These are phyloP conservation scores for Lycophotia porphyrea DNA, from an alignment of 2,888 invertebrate species.

Conservation along the genomic window DNA sequence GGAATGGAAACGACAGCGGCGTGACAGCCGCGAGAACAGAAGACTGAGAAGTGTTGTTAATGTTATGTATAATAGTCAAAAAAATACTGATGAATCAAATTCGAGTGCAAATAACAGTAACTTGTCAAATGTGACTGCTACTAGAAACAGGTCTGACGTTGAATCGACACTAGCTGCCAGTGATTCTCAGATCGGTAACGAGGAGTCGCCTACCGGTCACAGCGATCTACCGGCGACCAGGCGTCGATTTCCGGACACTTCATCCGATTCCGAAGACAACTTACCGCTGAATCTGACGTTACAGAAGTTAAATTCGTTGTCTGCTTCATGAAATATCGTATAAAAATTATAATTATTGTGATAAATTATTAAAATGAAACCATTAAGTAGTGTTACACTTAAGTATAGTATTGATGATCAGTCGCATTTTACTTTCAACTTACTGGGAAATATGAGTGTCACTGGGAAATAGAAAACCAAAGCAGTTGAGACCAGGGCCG, in stretches of 20 bases:
- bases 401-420: conserved; percentile 45
- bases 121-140: conserved; percentile 49
- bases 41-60: conserved; percentile 86
- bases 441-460: conserved; percentile 34
- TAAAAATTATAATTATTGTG: conserved; percentile 65
- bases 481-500: too few species aligned
- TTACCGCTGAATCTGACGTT: conserved; percentile 82
- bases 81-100: conserved; percentile 70
- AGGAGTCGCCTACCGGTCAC: conserved; percentile 6
- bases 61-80: conserved; percentile 75
- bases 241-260: conserved; percentile 31
- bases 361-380: conserved; percentile 65
- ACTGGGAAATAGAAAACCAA: conserved; percentile 53
- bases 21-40: conserved; percentile 74
- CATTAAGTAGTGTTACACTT: conserved; percentile 52
- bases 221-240: conserved; percentile 1
- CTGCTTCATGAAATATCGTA: conserved; percentile 52
- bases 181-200: conserved; percentile 15
- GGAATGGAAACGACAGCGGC: conserved; percentile 60
- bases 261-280: conserved; percentile 82
- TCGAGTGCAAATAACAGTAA: conserved; percentile 65
- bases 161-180: conserved; percentile 33
- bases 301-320: conserved; percentile 68
- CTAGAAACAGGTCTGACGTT: conserved; percentile 46
- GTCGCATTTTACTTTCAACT: conserved; percentile 53